Evolutionary conservation across 2,888 invertebrate genomes (phyloP), one percentile per base, ranked within the genome.

Genomic region (Amblyteles armatorius): DNA sequence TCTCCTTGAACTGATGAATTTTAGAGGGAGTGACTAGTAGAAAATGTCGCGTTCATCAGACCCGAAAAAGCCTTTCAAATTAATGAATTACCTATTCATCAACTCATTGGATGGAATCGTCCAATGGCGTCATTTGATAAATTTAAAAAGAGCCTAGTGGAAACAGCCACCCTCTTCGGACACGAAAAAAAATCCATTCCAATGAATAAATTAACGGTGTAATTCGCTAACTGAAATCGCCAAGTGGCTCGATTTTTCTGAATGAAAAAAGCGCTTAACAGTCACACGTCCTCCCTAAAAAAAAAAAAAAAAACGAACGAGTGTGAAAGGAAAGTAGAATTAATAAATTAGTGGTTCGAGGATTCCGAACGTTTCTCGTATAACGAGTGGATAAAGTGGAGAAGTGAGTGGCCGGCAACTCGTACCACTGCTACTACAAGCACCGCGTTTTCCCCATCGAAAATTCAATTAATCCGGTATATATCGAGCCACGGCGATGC

Each of bases 391-490:
- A 73, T 77, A 82, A 73, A 79, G 72, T 80, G 65, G 74, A 71
- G 79, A 65, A 65, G 68, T 80, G 81, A 79, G 76, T 50, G 67
- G 83, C 50, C 71, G 76, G 79, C 73, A 81, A 79, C 69, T 77
- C 71, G 57, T 81, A 22, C 55, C 36, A 65, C 69, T 78, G 36
- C 40, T 71, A 50, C 73, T 67, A 33, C 63, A 29, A 63, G 79
- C 82, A 76, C 50, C 63, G 79, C 82, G 57, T 80, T 85, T 85
- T 83, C 67, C 80, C 85, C 80, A 83, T 85, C 82, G 89, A 86
- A 88, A 91, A 92, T 91, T 91, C 90, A 91, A 91, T 92, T 92
- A 92, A 91, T 91, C 88, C 87, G 87, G 26, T 63, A 85, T 88
- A 86, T 91, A 91, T 91, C 90, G 90, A 89, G 88, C 86, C 84